Conservation (phyloP, 35 echinoderm and acorn worm species). For the Lytechinus pictus region DNA sequence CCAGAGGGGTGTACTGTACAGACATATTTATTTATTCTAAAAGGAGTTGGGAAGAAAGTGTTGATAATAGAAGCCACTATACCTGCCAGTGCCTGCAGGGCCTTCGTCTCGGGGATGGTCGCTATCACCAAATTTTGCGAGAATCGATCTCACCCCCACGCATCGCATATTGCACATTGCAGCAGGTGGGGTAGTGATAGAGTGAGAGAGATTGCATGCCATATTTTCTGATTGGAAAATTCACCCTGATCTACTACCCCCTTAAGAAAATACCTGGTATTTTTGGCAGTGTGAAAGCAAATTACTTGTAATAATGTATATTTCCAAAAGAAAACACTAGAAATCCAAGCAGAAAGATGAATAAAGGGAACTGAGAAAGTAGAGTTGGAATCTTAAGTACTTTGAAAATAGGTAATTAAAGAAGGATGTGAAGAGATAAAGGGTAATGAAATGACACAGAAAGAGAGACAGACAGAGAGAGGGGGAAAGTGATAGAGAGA, state of each 20-base stretch:
- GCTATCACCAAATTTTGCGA: not conserved
- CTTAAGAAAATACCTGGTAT: too few relatives aligned
- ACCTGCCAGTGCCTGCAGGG: not conserved
- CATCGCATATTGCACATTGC: slow-evolving; percentile 2
- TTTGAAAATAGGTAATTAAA: not conserved
- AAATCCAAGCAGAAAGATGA: not conserved
- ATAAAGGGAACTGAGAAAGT: not conserved
- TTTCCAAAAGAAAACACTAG: too few relatives aligned
- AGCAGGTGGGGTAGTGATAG: not conserved
- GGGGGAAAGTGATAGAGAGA: not conserved
- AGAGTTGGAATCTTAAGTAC: not conserved
- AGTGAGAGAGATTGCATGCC: not conserved
- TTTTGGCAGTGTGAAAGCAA: too few relatives aligned
- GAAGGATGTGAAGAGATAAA: not conserved
- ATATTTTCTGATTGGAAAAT: too few relatives aligned
- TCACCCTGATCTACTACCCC: too few relatives aligned
- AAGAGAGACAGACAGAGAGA: not conserved
- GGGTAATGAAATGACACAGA: not conserved
- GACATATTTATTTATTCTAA: not conserved
- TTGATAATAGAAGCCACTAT: not conserved
- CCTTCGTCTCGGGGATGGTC: not conserved
- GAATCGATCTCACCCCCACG: not conserved
- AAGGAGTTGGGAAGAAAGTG: not conserved
- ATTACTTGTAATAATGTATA: too few relatives aligned
- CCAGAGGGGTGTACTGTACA: not conserved